These are phyloP conservation scores for Drosophila neonasuta DNA, from an alignment of 2,888 invertebrate genomes.

Conservation along the genomic window DNA sequence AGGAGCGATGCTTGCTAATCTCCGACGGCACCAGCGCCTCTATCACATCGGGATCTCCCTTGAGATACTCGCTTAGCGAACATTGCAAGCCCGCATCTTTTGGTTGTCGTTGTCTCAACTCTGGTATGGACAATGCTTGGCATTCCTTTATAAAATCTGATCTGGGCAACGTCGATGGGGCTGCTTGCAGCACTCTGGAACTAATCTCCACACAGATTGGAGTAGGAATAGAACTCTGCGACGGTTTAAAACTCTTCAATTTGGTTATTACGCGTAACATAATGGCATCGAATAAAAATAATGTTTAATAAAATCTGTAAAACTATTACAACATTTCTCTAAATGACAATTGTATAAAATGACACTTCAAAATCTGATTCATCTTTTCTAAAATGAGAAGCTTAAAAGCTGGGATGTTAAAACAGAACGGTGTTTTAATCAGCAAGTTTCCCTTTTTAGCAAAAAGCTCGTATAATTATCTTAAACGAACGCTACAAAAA, in stretches of 20 bases:
- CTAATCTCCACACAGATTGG: conserved; percentile 2
- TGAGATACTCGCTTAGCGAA: conserved; percentile 20
- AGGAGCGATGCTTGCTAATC: conserved; percentile 32
- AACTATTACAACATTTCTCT: not conserved
- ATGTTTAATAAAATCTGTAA: not conserved
- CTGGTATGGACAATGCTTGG: conserved; percentile 17
- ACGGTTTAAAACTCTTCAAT: conserved; percentile 38
- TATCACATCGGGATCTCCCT: conserved; percentile 15
- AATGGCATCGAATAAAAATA: conserved; percentile 1
- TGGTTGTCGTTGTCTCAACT: conserved; percentile 2
- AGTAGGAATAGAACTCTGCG: conserved; percentile 3
- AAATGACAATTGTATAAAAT: conserved; percentile 15
- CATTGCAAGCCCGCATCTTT: conserved; percentile 8
- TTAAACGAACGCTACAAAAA: too few species aligned
- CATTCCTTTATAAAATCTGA: conserved; percentile 13
- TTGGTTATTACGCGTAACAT: conserved; percentile 45
- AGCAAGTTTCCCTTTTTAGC: too few species aligned
- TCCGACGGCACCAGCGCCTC: conserved; percentile 24
- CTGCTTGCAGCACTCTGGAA: not conserved
- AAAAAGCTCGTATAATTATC: too few species aligned
- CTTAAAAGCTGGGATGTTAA: not conserved
- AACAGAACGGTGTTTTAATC: too few species aligned
- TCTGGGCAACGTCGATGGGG: not conserved
- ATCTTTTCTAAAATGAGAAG: not conserved
- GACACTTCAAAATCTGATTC: not conserved